Evolutionary conservation across 2,797 vertebrate species (phyloP), one percentile per base, ranked within the genome.

Genomic region (Hemitrygon akajei): DNA sequence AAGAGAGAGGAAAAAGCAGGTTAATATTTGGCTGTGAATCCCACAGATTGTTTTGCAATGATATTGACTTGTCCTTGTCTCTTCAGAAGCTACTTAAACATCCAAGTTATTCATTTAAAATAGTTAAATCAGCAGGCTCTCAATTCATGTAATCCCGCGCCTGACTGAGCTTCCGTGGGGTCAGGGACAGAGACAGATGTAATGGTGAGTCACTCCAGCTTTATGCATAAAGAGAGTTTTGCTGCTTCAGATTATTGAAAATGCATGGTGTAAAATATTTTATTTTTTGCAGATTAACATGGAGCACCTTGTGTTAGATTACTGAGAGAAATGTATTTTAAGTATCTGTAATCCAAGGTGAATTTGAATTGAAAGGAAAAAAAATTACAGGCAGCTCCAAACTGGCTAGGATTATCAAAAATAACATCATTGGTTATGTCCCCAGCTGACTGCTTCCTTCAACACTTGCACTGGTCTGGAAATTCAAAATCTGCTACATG

Each of bases 91-190:
- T 89, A 69, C 63, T 89, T 89, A 89, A 69, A 37, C n/a, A 63
- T 18, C 37, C n/a, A 25, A 89, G 86, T 69, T 89, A 66, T 89
- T 69, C 86, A 89, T 66, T 40, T 89, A 69, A 89, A 69, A 40
- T 63, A 89, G 60, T 87, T 87, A 87, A 87, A 87, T 89, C 84
- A 89, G 86, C 86, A 89, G 89, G 63, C 86, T 89, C 18, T 89
- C 86, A 69, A 69, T 89, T 69, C 60, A 37, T 89, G 86, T 89
- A 89, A 69, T 69, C 60, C 86, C 69, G 86, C 18, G 63, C 63
- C 63, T 89, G 86, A 37, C 86, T 69, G 84, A 87, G 86, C 86
- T 89, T 66, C 86, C 63, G 10, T 22, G 16, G n/a, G 63, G 18
- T 89, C 63, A 89, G 86, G 86, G 86, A 37, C 86, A 89, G 86